These are phyloP conservation scores for Hemibagrus wyckioides DNA, from an alignment of 2,113 vertebrate species.

Conservation along the genomic window DNA sequence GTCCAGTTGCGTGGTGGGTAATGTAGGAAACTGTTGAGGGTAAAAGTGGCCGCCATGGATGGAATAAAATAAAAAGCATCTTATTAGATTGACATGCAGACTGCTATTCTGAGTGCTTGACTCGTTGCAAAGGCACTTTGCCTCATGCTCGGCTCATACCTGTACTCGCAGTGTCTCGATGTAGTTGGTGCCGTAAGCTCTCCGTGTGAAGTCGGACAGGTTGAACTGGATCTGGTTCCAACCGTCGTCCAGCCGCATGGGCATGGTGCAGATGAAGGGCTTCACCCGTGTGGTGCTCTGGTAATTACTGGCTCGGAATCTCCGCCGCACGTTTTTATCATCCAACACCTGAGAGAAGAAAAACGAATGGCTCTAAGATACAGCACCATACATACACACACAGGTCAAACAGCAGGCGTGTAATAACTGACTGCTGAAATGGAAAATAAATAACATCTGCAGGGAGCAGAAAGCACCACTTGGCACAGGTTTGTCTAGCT, in stretches of 20 bases:
- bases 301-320: constrained; percentile 95
- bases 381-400: neutral
- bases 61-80: neutral
- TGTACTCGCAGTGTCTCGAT: constrained; percentile 94
- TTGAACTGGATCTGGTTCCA: constrained; percentile 99
- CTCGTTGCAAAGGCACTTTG: neutral
- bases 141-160: constrained; percentile 65
- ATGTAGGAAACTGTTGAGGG: neutral
- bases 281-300: constrained; percentile 95
- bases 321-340: constrained; percentile 91
- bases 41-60: neutral
- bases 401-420: neutral
- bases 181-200: constrained; percentile 95
- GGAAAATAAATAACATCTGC: neutral
- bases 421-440: neutral
- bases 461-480: neutral
- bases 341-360: constrained; percentile 83
- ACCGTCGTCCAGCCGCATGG: constrained; percentile 93
- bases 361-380: neutral
- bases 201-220: constrained; percentile 90
- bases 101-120: neutral
- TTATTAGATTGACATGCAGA: neutral
- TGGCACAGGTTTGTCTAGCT: neutral
- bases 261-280: constrained; percentile 98
- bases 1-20: neutral